Conservation (phyloP, 1,140 invertebrate species). For the Pseudomyrmex pallidus region DNA sequence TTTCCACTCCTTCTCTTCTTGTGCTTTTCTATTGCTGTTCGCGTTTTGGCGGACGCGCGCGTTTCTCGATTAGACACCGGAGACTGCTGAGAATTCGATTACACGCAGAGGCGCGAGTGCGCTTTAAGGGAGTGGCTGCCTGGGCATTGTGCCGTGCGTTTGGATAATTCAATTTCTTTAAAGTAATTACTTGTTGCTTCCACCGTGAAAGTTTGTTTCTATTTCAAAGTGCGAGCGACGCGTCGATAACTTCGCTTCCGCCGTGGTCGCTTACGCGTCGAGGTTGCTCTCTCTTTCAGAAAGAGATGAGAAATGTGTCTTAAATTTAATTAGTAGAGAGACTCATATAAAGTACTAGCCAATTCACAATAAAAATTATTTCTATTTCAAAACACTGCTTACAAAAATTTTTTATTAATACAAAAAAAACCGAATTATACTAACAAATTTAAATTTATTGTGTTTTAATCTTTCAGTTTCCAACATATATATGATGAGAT, state of each 20-base stretch:
- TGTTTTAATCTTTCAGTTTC: too few relatives aligned
- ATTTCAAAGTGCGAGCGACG: slow-evolving; percentile 63
- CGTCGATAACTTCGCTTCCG: slow-evolving; percentile 46
- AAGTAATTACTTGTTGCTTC: slow-evolving; percentile 74
- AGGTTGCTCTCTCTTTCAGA: neutral
- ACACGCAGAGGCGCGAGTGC: slow-evolving; percentile 61
- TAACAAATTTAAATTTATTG: too few relatives aligned
- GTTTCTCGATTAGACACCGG: slow-evolving; percentile 53
- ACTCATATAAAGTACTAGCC: too few relatives aligned
- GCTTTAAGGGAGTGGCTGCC: slow-evolving; percentile 62
- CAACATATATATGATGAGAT: too few relatives aligned
- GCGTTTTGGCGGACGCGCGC: slow-evolving; percentile 35
- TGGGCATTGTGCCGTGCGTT: slow-evolving; percentile 61
- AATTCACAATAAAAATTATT: too few relatives aligned
- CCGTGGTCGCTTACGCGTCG: neutral
- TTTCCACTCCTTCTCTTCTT: slow-evolving; percentile 3
- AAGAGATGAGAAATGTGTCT: neutral
- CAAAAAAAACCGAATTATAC: too few relatives aligned
- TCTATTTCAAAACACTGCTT: too few relatives aligned
- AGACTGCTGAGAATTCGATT: slow-evolving; percentile 65
- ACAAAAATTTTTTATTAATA: too few relatives aligned
- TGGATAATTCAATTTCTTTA: slow-evolving; percentile 72
- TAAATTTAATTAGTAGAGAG: too few relatives aligned
- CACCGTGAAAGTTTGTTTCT: slow-evolving; percentile 70
- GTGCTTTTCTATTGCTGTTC: slow-evolving; percentile 15